Evolutionary conservation across 2,113 vertebrate genomes (phyloP).

Genomic region (Apodemus speciosus): DNA sequence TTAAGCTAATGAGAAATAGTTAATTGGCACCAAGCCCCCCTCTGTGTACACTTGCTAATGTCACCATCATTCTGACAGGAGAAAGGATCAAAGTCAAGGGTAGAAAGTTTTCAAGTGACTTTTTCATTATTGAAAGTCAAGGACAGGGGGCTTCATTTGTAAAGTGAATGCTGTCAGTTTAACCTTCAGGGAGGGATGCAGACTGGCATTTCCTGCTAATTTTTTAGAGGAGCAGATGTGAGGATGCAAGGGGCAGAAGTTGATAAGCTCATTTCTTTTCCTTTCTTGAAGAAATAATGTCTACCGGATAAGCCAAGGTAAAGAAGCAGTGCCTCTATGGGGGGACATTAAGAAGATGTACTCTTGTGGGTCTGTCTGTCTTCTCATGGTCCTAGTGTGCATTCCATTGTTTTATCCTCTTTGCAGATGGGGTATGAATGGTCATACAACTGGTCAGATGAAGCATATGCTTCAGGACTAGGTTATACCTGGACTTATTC

Average conservation of each 20-base stretch:
- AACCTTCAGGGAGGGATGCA: not conserved
- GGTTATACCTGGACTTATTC: not conserved
- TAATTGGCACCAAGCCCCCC: conserved; percentile 87
- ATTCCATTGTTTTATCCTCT: not conserved
- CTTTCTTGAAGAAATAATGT: not conserved
- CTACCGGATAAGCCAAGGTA: not conserved
- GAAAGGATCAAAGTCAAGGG: conserved; percentile 83
- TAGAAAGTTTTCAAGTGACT: conserved; percentile 62
- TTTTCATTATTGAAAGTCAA: not conserved
- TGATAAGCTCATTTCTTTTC: not conserved
- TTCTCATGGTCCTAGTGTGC: not conserved
- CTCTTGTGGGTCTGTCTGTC: not conserved
- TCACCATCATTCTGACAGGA: conserved; percentile 85
- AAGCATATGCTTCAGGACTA: not conserved
- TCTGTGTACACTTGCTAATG: conserved; percentile 85
- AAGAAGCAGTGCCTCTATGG: not conserved
- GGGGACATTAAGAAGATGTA: not conserved
- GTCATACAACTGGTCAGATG: not conserved
- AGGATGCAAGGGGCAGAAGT: not conserved
- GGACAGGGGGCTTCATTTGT: conserved; percentile 50
- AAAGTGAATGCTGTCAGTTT: not conserved
- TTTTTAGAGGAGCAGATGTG: conserved; percentile 8
- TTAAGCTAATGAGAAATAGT: conserved; percentile 90
- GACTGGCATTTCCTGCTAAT: not conserved
- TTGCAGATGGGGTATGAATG: not conserved